Percentiles rank a stretch among this genome's conserved stretches.
These are phyloP conservation scores for Cosmopolites sordidus DNA, from an alignment of 2,888 invertebrate genomes.

Conservation along the genomic window DNA sequence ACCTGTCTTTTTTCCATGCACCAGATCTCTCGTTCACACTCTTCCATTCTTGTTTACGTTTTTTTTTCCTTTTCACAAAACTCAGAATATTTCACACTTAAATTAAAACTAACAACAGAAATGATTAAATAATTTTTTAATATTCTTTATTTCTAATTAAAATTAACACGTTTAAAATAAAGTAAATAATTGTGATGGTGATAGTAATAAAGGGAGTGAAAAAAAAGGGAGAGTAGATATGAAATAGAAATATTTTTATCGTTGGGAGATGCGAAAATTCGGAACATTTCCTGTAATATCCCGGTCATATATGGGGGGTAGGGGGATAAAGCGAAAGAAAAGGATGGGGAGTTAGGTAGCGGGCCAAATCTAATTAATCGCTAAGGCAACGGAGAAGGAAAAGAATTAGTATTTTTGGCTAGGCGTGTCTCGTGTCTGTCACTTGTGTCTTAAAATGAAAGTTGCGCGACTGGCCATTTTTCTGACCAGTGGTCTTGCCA, in stretches of 20 bases:
- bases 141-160: no score
- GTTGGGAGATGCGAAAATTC: constrained; percentile 18
- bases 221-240: constrained; percentile 8
- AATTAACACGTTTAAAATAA: no score
- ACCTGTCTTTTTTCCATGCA: constrained; percentile 29
- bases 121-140: no score
- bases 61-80: constrained; percentile 11
- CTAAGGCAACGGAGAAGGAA: constrained; percentile 31
- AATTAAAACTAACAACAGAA: no score
- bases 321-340: constrained; percentile 20
- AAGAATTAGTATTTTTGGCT: constrained; percentile 39
- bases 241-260: constrained; percentile 17
- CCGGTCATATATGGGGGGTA: constrained; percentile 26
- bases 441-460: constrained; percentile 46
- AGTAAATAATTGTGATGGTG: background rate
- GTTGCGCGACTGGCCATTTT: constrained; percentile 47
- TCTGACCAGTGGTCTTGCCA: constrained; percentile 49
- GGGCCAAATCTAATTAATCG: constrained; percentile 30
- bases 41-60: constrained; percentile 27
- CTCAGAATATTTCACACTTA: background rate
- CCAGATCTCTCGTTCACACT: constrained; percentile 18
- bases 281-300: constrained; percentile 24
- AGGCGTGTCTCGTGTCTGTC: constrained; percentile 50
- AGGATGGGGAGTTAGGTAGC: constrained; percentile 23
- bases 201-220: background rate